Base-by-base conservation (phyloP, 2,888 invertebrate species). In the Philhelius pedissequus region DNA sequence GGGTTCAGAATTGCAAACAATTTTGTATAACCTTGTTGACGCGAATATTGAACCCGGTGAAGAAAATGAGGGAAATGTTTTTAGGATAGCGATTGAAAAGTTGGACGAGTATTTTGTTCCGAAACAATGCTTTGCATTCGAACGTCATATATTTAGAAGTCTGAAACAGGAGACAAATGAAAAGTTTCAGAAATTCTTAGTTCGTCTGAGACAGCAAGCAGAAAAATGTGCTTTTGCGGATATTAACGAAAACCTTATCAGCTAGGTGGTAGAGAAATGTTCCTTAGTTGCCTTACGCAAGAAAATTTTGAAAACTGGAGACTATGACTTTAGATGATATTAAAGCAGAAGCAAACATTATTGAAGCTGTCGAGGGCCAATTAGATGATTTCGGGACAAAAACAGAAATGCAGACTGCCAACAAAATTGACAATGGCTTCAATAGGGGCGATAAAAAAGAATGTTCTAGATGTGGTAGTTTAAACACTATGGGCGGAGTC, bases 161-260 rank as follows among this genome's bases (percentile, higher is more conserved):
- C 3, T 45, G 3, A 45, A 45, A 45, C 20, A 20, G 20, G 45
- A 45, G 20, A 8, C 45, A 45, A 20, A 20, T 15, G 45, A 62
- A 62, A 45, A 62, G 43, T 43, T 62, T 27, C 60, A 62, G 9
- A 62, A 25, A 43, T 27, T 60, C 27, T 60, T 60, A 62, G 43
- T 43, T 27, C 43, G 60, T 62, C 43, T 62, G 30, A 62, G 60
- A 43, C 43, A 62, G 62, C 62, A 62, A 9, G 45, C 45, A 45
- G 60, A 62, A 43, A 62, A 62, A 43, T 45, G 62, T 62, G 27
- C 43, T 62, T 62, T 62, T 45, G 45, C 45, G 9, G 45, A 45
- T 4, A 45, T 45, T 20, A 45, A 45, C 18, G 18, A 18, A 18
- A 45, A 18, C 18, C 45, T 45, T 20, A 43, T 62, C 25, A 62